These are phyloP conservation scores for Loriculus beryllinus DNA, from an alignment of 2,797 vertebrate species.

Conservation along the genomic window DNA sequence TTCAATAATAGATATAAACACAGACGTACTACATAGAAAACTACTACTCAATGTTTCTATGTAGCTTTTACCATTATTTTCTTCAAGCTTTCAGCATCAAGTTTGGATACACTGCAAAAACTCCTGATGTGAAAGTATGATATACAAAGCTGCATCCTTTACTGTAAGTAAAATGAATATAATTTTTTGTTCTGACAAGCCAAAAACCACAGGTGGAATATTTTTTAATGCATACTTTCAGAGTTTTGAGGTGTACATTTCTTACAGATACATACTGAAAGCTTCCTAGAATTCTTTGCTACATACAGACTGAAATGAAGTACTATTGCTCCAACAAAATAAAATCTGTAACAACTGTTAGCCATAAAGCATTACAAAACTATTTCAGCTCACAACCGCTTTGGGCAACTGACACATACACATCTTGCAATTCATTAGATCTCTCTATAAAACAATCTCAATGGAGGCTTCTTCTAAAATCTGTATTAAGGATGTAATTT, in stretches of 20 bases:
- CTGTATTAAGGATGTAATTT: slow-evolving; percentile 31
- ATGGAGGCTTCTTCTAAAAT: neutral
- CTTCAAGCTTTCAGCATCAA: neutral
- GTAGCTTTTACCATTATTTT: neutral
- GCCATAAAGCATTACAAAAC: slow-evolving; percentile 18
- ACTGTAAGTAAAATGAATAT: neutral
- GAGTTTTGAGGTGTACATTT: neutral
- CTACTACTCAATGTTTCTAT: neutral
- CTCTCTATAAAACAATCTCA: slow-evolving; percentile 30
- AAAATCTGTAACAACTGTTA: neutral
- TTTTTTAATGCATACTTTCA: neutral
- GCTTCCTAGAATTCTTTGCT: neutral
- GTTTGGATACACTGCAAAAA: neutral
- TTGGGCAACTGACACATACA: neutral
- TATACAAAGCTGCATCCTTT: neutral
- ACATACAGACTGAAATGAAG: neutral
- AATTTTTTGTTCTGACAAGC: neutral
- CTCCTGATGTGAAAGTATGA: neutral
- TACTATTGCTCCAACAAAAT: neutral
- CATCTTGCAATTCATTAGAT: slow-evolving; percentile 15
- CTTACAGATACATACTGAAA: neutral
- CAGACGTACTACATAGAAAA: neutral
- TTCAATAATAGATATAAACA: neutral
- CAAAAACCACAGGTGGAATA: neutral
- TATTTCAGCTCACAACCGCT: slow-evolving; percentile 31